Base-by-base conservation (phyloP, 2,113 vertebrate species). In the Nannospalax galili region DNA sequence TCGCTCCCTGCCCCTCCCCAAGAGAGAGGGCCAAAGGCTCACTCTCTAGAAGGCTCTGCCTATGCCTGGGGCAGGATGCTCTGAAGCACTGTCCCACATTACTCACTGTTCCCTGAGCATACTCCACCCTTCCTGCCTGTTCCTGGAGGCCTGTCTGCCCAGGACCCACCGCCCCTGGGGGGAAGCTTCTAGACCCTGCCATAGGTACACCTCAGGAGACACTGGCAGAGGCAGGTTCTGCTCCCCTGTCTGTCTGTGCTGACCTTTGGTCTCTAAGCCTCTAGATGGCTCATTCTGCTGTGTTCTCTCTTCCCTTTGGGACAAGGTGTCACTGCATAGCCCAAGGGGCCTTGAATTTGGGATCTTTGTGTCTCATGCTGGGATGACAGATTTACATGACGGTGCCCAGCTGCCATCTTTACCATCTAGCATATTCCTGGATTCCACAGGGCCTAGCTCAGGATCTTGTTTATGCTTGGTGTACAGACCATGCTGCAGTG, bases 91-190 rank as follows among this genome's bases (percentile, higher is more conserved):
- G 93, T 78, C 87, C 65, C 74, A 82, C 73, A 67, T 97, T 91
- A 92, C 95, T 97, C 95, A 95, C 92, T 14, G 52, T 32, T 84
- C 65, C 88, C 87, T 65, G 77, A 35, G 37, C 70, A 60, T 37
- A 91, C 93, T 88, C 79, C 79, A 67, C 90, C 94, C 93, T 84
- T 92, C 77, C 30, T 5, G 28, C 60, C 84, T 19, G n/a, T 69
- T 48, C 45, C 78, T 24, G 30, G 67, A 85, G 58, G 30, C 56
- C 40, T 82, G 67, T 96, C 86, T 89, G 58, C 30, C 10, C n/a
- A n/a, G n/a, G n/a, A n/a, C n/a, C n/a, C 48, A 9, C 0, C 7
- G 28, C 42, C 32, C 56, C 14, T 1, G 32, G 75, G 40, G 69
- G 75, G 0, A 4, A 15, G 32, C 48, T 58, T 19, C 93, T 72